Evolutionary conservation across 2,113 vertebrate species (phyloP), one percentile per base, ranked within the genome.

Genomic region (Daubentonia madagascariensis): DNA sequence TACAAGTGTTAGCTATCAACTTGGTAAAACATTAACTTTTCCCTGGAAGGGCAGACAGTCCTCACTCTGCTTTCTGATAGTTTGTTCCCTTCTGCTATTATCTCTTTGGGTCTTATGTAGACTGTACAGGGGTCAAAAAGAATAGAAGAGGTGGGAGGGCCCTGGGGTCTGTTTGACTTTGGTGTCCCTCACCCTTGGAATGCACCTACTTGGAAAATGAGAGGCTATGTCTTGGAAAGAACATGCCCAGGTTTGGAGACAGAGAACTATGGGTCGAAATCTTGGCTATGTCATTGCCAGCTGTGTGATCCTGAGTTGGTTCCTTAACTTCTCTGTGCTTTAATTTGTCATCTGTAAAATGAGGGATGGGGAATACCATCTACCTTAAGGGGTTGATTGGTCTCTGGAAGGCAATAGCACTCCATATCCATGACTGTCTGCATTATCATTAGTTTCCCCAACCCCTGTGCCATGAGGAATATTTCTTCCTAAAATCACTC

Each of bases 311-410:
- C 61, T 65, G 22, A 23, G 1, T n/a, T 85, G 52, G 30, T 78
- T 87, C 43, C 83, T 70, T 72, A 85, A 80, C 28, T 13, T 81
- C 73, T 85, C 89, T 72, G 78, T 83, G 72, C 52, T 96, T 96
- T 92, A 89, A 91, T n/a, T 48, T 75, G 73, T 45, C 37, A 40
- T 40, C 78, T 79, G 35, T 89, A 75, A 84, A 57, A 75, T 70
- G 54, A 50, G 30, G 68, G 63, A 8, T 35, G 65, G 63, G 37
- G 50, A 48, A 50, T 52, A 75, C 18, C 63, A 57, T 54, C 25
- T 65, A 37, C n/a, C 45, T 84, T 23, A 9, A 81, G 67, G 30
- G 18, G 20, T 8, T 61, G 20, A 75, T 23, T 45, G 61, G 84
- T 85, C 32, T 65, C 54, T 75, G 75, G 30, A 85, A 95, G 43